A percentile compares a stretch with the other conserved stretches of the same genome.
phyloP scores from a whole-genome alignment of 2,888 invertebrate species.

The Hedychridium roseum region DNA sequence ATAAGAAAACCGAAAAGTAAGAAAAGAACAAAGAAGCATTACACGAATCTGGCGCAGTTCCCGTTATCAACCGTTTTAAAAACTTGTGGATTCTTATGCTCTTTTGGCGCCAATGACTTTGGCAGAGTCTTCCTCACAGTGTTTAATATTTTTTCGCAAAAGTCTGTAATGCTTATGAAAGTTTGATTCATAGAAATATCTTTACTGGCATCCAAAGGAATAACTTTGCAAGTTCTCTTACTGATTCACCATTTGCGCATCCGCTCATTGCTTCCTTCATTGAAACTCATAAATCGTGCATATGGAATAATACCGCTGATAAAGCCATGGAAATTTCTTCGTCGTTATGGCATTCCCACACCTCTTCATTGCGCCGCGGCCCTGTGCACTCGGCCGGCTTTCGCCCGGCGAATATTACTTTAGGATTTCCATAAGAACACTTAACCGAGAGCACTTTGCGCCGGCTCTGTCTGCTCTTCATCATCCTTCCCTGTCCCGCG shows the following conservation, averaged over 20 bases:
- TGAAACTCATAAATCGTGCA: no score
- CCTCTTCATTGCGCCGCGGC: constrained; percentile 48
- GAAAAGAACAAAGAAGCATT: constrained; percentile 27
- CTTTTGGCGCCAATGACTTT: no score
- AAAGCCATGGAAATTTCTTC: constrained; percentile 45
- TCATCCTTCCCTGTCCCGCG: constrained; percentile 5
- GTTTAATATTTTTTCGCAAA: no score
- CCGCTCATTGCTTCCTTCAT: no score
- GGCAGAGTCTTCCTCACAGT: no score
- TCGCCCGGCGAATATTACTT: constrained; percentile 46
- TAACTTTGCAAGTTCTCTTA: no score
- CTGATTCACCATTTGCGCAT: no score
- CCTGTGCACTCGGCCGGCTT: constrained; percentile 16
- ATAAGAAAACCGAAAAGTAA: background rate
- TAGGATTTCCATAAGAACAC: constrained; percentile 55
- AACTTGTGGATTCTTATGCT: constrained; percentile 32
- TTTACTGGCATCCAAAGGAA: no score
- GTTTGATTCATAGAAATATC: no score
- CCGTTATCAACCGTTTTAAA: constrained; percentile 26
- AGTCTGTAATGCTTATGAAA: no score
- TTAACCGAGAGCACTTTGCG: constrained; percentile 28
- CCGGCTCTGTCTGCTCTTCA: constrained; percentile 1
- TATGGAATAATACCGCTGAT: no score
- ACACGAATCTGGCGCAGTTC: constrained; percentile 31
- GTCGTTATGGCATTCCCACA: constrained; percentile 36